Conservation (phyloP, 2,888 invertebrate species). For the Ochlodes sylvanus region DNA sequence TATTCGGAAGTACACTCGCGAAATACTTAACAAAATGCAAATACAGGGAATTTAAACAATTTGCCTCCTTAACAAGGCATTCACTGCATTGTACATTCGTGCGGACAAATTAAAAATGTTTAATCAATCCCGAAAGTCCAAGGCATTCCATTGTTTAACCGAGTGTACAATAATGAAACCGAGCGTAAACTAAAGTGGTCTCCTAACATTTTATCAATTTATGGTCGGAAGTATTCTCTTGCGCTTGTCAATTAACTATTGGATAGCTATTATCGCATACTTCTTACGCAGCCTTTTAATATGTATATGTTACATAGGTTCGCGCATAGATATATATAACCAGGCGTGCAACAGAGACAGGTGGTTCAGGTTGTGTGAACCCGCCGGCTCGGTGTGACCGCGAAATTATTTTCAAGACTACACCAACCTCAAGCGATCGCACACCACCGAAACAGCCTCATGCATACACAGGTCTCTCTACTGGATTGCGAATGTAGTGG, state of each 20-base stretch:
- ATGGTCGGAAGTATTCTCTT: conserved; percentile 38
- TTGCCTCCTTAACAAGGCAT: conserved; percentile 3
- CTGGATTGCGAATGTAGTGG: conserved; percentile 69
- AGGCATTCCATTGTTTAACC: conserved; percentile 23
- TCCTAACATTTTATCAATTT: conserved; percentile 35
- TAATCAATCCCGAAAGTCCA: conserved; percentile 16
- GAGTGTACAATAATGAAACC: conserved; percentile 13
- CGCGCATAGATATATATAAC: conserved; percentile 82
- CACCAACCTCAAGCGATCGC: conserved; percentile 75
- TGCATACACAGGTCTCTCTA: conserved; percentile 76
- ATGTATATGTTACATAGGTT: conserved; percentile 70
- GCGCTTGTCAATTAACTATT: conserved; percentile 52
- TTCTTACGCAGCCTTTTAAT: conserved; percentile 45
- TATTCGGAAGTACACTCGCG: neutral
- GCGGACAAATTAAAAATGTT: conserved; percentile 28
- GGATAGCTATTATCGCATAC: conserved; percentile 56
- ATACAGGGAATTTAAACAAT: conserved; percentile 11
- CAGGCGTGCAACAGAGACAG: conserved; percentile 82
- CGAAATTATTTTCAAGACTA: conserved; percentile 86
- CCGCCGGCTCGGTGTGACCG: conserved; percentile 80
- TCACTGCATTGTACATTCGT: conserved; percentile 24
- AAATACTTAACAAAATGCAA: conserved; percentile 8
- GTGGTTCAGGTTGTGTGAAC: conserved; percentile 82
- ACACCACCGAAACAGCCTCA: conserved; percentile 53
- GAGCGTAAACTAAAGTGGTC: conserved; percentile 23